These are phyloP conservation scores for Solenopsis invicta DNA, from an alignment of 1,140 invertebrate genomes.

Conservation along the genomic window DNA sequence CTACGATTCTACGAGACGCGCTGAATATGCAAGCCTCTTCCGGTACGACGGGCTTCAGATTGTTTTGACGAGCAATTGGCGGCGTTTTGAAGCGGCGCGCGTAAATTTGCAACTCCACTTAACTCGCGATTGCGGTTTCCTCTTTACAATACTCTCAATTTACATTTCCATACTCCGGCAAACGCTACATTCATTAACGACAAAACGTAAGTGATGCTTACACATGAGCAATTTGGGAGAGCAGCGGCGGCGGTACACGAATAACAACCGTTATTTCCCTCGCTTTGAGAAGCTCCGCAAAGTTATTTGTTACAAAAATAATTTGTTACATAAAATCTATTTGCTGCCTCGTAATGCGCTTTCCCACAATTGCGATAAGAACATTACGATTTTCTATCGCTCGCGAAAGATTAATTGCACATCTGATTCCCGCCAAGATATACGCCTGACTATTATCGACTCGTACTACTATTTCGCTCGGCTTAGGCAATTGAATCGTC, in stretches of 20 bases:
- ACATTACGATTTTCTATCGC: not conserved
- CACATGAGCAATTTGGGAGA: not conserved
- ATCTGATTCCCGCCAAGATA: not conserved
- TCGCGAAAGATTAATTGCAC: not conserved
- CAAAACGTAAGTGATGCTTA: not conserved
- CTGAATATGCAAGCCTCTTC: conserved; percentile 60
- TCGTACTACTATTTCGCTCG: conserved; percentile 8
- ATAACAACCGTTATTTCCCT: not conserved
- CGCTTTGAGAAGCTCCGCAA: not conserved
- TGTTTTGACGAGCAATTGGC: conserved; percentile 60
- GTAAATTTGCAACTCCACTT: conserved; percentile 54
- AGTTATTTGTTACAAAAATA: not conserved
- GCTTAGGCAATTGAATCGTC: conserved; percentile 51
- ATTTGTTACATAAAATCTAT: not conserved
- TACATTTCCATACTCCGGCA: not conserved
- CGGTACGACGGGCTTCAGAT: conserved; percentile 38
- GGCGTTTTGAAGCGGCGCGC: conserved; percentile 39
- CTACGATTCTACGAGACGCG: conserved; percentile 32
- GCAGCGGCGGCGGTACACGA: not conserved
- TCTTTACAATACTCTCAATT: conserved; percentile 42
- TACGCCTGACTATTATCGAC: not conserved
- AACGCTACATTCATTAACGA: conserved; percentile 9
- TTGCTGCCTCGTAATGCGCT: not conserved
- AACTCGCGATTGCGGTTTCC: conserved; percentile 32
- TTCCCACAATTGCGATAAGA: not conserved